Base-by-base conservation (phyloP, 2,113 vertebrate genomes). In the Mastomys coucha region DNA sequence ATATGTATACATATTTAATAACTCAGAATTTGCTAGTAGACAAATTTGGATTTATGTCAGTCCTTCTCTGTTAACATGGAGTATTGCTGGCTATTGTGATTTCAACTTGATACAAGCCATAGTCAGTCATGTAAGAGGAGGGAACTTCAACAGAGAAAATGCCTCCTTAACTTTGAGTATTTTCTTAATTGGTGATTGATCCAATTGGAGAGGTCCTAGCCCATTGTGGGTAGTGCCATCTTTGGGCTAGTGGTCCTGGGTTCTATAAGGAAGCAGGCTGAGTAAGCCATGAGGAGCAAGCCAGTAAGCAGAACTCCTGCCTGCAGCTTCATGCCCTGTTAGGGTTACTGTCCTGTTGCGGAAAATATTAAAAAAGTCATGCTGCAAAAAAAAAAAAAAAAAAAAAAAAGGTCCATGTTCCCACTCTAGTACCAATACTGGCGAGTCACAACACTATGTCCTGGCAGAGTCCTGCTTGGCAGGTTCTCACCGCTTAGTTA, bases 11-110 rank as follows among this genome's bases (percentile, higher is more conserved):
- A 60, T 60, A 33, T 53, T 53, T 53, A 65, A 31, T 67, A 31
- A 33, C 36, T 73, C 70, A 95, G 53, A 96, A 92, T 92, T 96
- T 39, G 60, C 31, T 89, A 39, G 72, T 78, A 93, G 82, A 53
- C 22, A 91, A 75, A 91, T 53, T 39, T 87, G 70, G 33, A 42
- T 63, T 91, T 20, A 42, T 85, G 24, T 56, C 70, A 81, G 56
- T 88, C 56, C 65, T 93, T 33, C 12, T 84, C 92, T 22, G 16
- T 95, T 91, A 76, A 63, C 45, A 69, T 65, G 5, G 33, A 80
- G 75, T 85, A 80, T 70, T 94, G 2, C 73, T 51, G 28, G 49
- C 49, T 51, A 17, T 31, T 51, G 31, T 51, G 17, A 17, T 17
- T 31, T 33, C 49, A 78, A 28, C 45, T 33, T 53, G 76, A 51